Base-by-base conservation (phyloP, 2,888 invertebrate species). In the Dicyrtomina minuta region DNA sequence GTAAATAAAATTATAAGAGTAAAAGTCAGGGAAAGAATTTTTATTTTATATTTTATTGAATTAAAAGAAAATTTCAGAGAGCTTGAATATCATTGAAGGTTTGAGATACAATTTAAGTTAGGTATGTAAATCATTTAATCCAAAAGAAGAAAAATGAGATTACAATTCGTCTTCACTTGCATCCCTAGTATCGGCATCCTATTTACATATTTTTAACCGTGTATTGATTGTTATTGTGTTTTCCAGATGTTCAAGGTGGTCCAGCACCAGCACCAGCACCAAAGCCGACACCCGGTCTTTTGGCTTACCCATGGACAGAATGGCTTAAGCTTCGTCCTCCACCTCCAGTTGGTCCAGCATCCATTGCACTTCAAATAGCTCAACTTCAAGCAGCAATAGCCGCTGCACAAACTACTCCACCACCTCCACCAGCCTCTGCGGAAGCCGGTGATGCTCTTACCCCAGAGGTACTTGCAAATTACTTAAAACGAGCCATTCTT, bases 241-340 rank as follows among this genome's bases (percentile, higher is more conserved):
- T 58, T 15, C 33, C 10, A 58, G 58, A 17, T 58, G 58, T 58
- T 27, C 33, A 58, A 3, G 39, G 58, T 58, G 39, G 10, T 17
- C 51, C 51, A 51, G 51, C 51, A 12, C 51, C 51, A 51, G 51
- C n/a, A 51, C 17, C 51, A 15, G 46, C 46, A 5, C 55, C 55
- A 27, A 24, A 3, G 3, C 53, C 53, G n/a, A 33, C 33, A 26
- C 26, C 22, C 2, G 60, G 60, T 41, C 22, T 26, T 15, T 24
- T 66, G 24, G 53, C 51, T n/a, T 68, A 72, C 22, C 68, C 68
- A 22, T 73, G 73, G 73, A 69, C 66, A 20, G 55, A 73, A 20
- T 73, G 68, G 66, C 49, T 73, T 13, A 51, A 65, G 58, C 26
- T 66, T 17, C 55, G 44, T 5, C 58, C 70, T 24, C 20, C 46